Percentiles rank a stretch among this genome's conserved stretches.
phyloP scores from a whole-genome alignment of 2,113 vertebrate species.

The Poicephalus meyeri region DNA sequence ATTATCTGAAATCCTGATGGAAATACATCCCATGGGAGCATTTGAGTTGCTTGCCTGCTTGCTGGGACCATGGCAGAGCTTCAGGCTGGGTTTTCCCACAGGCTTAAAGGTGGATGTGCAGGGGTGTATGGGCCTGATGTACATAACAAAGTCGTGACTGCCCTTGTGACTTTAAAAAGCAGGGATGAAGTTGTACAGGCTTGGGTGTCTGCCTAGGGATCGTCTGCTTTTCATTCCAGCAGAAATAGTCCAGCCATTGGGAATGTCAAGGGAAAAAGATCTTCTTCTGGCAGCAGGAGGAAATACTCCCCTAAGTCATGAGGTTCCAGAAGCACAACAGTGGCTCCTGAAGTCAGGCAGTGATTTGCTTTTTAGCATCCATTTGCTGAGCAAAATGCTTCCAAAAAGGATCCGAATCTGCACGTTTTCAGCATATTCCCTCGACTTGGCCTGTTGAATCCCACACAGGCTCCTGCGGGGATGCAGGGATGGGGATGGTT shows the following conservation, averaged over 20 bases:
- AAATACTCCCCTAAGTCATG: background rate
- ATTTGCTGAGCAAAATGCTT: background rate
- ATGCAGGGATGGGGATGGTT: background rate
- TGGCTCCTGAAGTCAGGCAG: background rate
- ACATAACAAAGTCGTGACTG: background rate
- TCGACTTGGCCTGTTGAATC: background rate
- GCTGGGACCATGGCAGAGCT: background rate
- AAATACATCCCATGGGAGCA: background rate
- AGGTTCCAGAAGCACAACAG: background rate
- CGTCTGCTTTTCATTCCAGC: background rate
- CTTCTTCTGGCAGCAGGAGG: background rate
- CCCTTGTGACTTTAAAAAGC: background rate
- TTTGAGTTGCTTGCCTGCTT: background rate
- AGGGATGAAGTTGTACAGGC: background rate
- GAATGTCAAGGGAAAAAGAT: background rate
- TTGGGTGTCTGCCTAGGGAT: background rate
- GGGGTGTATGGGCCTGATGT: rapidly evolving
- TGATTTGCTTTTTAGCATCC: background rate
- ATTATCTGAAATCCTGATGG: background rate
- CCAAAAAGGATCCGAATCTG: background rate
- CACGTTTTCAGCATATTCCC: constrained; percentile 22
- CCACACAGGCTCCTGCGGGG: rapidly evolving
- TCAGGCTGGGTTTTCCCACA: background rate
- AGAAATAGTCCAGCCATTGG: background rate
- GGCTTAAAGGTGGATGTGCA: background rate